phyloP scores from a whole-genome alignment of 1,140 invertebrate genomes.

The Ceratoteleas bidentatus region DNA sequence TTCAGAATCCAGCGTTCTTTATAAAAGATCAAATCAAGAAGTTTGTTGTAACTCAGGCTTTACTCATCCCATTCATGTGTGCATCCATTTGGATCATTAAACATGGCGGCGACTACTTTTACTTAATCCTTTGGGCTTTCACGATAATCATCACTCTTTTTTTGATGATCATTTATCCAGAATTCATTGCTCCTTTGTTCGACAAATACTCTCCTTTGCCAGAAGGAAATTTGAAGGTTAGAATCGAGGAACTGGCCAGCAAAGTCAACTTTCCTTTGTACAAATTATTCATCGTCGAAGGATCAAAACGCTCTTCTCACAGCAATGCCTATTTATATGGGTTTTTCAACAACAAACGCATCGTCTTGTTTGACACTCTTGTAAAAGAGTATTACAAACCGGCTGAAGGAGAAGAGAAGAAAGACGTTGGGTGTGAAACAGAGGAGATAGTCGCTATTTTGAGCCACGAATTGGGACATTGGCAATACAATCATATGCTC shows the following conservation, averaged over 20 bases:
- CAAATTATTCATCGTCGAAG: slow-evolving; percentile 98
- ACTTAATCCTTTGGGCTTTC: slow-evolving; percentile 97
- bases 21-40: slow-evolving; percentile 96
- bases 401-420: too few species aligned
- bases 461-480: too few species aligned
- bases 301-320: slow-evolving; percentile 96
- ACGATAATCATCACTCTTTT: slow-evolving; percentile 89
- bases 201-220: slow-evolving; percentile 98
- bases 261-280: slow-evolving; percentile 95
- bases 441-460: too few species aligned
- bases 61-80: slow-evolving; percentile 90
- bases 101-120: slow-evolving; percentile 95
- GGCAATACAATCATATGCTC: too few species aligned
- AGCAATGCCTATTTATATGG: slow-evolving; percentile 99
- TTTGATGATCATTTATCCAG: slow-evolving; percentile 96
- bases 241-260: slow-evolving; percentile 94
- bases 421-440: too few species aligned
- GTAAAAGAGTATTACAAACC: too few species aligned
- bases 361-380: too few species aligned
- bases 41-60: slow-evolving; percentile 88
- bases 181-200: slow-evolving; percentile 98
- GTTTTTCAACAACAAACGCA: slow-evolving; percentile 97
- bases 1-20: slow-evolving; percentile 94
- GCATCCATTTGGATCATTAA: slow-evolving; percentile 94
- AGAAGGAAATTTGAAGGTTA: slow-evolving; percentile 91